Percentiles rank a stretch among this genome's conserved stretches.
Conservation (phyloP, 2,113 vertebrate species). For the Rhinichthys klamathensis region DNA sequence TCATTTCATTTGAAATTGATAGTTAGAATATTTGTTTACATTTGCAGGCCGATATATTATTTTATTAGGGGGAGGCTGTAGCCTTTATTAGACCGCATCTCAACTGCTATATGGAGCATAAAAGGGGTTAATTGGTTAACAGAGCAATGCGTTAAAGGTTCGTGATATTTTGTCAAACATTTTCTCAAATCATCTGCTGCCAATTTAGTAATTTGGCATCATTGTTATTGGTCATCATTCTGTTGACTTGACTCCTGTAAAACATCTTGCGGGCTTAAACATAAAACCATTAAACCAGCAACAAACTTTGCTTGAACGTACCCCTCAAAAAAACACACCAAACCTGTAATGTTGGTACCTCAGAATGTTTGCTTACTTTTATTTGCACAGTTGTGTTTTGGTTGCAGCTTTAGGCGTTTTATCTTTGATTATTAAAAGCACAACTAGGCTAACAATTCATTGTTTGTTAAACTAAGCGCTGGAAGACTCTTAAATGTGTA, state of each 20-base stretch:
- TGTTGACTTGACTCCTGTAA: not conserved
- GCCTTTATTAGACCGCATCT: not conserved
- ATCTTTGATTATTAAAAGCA: slow-evolving; percentile 16
- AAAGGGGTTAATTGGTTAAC: not conserved
- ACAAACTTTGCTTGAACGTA: slow-evolving; percentile 54
- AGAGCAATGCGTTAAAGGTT: not conserved
- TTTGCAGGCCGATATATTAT: not conserved
- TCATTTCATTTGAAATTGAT: not conserved
- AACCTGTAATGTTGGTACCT: slow-evolving; percentile 64
- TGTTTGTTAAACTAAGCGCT: not conserved
- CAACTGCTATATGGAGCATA: too few species aligned
- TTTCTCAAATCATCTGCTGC: not conserved
- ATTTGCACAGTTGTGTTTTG: slow-evolving; percentile 40
- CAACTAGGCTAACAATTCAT: not conserved
- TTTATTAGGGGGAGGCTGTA: not conserved
- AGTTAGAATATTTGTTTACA: not conserved
- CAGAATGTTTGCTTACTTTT: slow-evolving; percentile 32
- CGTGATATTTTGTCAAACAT: not conserved
- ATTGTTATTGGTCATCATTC: not conserved
- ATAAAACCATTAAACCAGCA: slow-evolving; percentile 44
- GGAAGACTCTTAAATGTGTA: not conserved
- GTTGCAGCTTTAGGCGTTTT: not conserved
- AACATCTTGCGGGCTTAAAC: not conserved
- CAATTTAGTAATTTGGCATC: not conserved
- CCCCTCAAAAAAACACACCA: slow-evolving; percentile 67